Percentiles rank a stretch among this genome's conserved stretches.
These are phyloP conservation scores for Bucco capensis DNA, from an alignment of 2,113 vertebrate genomes.

Conservation along the genomic window DNA sequence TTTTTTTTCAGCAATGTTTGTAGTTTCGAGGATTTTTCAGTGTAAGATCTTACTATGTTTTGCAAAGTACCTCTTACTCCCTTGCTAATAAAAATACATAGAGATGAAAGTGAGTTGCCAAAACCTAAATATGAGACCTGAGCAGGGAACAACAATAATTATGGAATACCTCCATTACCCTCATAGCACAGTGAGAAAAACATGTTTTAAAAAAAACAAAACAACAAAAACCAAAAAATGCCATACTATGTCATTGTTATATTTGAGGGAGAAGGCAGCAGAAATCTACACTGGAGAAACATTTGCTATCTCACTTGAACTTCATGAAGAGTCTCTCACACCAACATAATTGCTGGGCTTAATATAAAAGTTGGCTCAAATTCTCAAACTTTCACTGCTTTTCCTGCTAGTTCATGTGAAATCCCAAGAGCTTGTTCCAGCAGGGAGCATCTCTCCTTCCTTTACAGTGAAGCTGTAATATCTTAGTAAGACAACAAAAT, in stretches of 20 bases:
- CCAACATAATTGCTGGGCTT: not conserved
- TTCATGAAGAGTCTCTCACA: not conserved
- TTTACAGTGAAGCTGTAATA: not conserved
- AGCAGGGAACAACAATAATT: not conserved
- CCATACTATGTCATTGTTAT: not conserved
- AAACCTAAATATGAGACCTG: not conserved
- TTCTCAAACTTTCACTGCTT: not conserved
- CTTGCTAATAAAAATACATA: not conserved
- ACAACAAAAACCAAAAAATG: not conserved
- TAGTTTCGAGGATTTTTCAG: not conserved
- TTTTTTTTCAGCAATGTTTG: not conserved
- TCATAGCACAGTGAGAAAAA: not conserved
- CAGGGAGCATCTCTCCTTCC: not conserved
- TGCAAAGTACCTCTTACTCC: not conserved
- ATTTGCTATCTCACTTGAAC: not conserved
- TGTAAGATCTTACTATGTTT: not conserved
- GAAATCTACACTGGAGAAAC: not conserved
- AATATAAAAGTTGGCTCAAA: not conserved
- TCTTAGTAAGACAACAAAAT: not conserved
- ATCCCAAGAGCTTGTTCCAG: not conserved
- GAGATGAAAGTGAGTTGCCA: not conserved
- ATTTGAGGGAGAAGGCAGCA: not conserved
- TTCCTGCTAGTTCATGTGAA: not conserved
- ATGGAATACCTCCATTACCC: not conserved
- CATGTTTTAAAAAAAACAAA: not conserved